Evolutionary conservation across 2,113 vertebrate genomes (phyloP), one percentile per base, ranked within the genome.

Genomic region (Scophthalmus maximus): DNA sequence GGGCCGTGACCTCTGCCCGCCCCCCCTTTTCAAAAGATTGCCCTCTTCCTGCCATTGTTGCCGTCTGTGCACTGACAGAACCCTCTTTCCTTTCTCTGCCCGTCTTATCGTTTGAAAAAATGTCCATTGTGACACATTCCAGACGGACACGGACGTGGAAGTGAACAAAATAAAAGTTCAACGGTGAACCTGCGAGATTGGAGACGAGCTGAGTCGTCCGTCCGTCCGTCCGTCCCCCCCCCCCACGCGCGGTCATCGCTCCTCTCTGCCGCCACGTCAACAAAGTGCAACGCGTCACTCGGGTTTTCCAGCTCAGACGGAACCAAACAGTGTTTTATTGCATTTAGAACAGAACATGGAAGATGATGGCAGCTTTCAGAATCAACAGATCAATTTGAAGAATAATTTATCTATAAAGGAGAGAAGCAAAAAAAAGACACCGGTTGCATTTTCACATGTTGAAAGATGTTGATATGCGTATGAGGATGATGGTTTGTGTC

Each of bases 21-120:
- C 9, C 32, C 32, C 18, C 42, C 14, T 47, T 32, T n/a, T 15
- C 9, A 25, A 34, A 76, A n/a, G n/a, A n/a, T n/a, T n/a, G 25
- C 56, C 26, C 69, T 40, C 74, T 88, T 91, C 90, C 89, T 88
- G 87, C 60, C 53, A 85, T 91, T 90, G 86, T n/a, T 90, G 30
- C 18, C 50, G 50, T 72, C 46, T n/a, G 68, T 52, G 22, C n/a
- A 51, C 40, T 10, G 32, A 36, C 50, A 22, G 11, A 18, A 27
- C n/a, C 18, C 11, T 23, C n/a, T 17, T 25, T 60, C 6, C 38
- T 0, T 11, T 44, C 53, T 52, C 18, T 20, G 22, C 12, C 22
- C 49, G 26, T 51, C 52, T 61, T 73, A 62, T 78, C 63, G 6
- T 60, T 42, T 26, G 3, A 18, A 61, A 68, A n/a, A n/a, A 55